These are phyloP conservation scores for Glyphotaelius pellucidus DNA, from an alignment of 2,888 invertebrate species.

Conservation along the genomic window DNA sequence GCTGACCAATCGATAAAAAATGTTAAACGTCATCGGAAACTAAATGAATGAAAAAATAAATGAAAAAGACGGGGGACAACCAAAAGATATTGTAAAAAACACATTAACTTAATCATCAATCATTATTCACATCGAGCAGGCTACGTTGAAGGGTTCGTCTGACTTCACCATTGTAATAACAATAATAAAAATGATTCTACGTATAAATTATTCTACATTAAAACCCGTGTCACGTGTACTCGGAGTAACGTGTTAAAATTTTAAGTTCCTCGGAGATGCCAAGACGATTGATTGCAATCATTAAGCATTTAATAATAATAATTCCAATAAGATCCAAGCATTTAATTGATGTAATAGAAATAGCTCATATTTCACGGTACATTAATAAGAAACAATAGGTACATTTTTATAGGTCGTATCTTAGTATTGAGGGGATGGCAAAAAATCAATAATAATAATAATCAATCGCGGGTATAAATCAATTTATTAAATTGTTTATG, in stretches of 20 bases:
- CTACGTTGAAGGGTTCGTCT: conserved; percentile 39
- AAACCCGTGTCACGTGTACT: conserved; percentile 44
- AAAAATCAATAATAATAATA: not conserved
- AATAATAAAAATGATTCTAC: conserved; percentile 46
- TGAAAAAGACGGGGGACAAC: not conserved
- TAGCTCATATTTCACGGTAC: not conserved
- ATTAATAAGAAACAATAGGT: not conserved
- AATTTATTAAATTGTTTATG: not conserved
- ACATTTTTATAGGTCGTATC: not conserved
- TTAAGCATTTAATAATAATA: not conserved
- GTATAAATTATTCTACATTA: conserved; percentile 36
- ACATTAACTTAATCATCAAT: not conserved
- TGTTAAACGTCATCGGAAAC: not conserved
- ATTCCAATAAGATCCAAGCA: not conserved
- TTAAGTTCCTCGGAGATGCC: conserved; percentile 14
- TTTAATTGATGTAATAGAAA: not conserved
- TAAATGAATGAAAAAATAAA: not conserved
- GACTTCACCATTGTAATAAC: not conserved
- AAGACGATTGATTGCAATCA: conserved; percentile 38
- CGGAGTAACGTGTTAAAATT: conserved; percentile 36
- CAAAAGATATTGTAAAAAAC: not conserved
- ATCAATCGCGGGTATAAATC: not conserved
- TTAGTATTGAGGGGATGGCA: not conserved
- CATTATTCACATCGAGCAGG: conserved; percentile 22
- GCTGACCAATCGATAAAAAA: conserved; percentile 6